phyloP scores from a whole-genome alignment of 2,113 vertebrate genomes.

The Otus sunia region DNA sequence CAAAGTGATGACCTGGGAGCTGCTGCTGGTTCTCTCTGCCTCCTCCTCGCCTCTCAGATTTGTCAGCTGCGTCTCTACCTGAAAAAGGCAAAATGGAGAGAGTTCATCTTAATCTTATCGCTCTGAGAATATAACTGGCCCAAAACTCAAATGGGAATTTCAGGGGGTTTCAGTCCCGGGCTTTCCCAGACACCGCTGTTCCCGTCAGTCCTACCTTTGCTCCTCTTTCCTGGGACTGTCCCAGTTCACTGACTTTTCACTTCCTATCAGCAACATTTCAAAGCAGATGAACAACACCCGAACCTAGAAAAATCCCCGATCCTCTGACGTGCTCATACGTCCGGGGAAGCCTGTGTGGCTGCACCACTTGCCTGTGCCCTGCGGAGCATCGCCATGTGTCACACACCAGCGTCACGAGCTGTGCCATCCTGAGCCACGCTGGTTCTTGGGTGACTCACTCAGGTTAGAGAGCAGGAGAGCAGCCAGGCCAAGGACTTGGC shows the following conservation, averaged over 20 bases:
- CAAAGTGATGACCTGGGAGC: neutral
- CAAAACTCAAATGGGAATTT: neutral
- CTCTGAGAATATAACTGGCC: neutral
- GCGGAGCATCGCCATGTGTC: rapidly evolving
- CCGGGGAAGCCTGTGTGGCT: rapidly evolving
- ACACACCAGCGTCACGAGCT: neutral
- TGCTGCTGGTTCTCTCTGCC: neutral
- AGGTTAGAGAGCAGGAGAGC: neutral
- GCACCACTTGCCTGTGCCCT: neutral
- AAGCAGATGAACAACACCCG: neutral
- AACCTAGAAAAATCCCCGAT: neutral
- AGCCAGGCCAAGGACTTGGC: rapidly evolving
- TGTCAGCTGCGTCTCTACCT: neutral
- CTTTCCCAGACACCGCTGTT: neutral
- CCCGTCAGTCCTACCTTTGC: neutral
- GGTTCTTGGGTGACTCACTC: neutral
- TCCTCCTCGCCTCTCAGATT: neutral
- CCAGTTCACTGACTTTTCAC: neutral
- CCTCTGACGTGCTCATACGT: rapidly evolving
- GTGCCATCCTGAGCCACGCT: rapidly evolving
- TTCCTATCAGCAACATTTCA: neutral
- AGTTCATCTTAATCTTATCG: neutral
- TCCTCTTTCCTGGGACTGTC: neutral
- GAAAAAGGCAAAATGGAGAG: neutral
- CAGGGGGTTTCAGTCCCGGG: neutral